Conservation (phyloP, 2,113 vertebrate genomes). For the Azemiops feae region DNA sequence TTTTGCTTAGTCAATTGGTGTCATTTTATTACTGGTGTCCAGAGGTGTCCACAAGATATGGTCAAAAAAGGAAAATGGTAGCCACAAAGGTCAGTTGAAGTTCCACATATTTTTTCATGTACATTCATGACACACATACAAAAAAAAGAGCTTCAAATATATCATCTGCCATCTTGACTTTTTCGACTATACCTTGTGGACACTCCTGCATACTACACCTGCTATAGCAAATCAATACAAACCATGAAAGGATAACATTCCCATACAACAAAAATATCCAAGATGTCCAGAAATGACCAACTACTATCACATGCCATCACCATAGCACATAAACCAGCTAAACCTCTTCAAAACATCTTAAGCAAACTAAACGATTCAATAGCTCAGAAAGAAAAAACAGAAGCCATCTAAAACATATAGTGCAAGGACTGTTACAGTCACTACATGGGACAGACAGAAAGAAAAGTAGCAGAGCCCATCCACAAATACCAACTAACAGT, state of each 20-base stretch:
- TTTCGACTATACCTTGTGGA: no score
- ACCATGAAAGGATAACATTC: not conserved
- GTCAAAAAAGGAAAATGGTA: not conserved
- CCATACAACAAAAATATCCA: not conserved
- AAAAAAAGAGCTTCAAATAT: not conserved
- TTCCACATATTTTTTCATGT: not conserved
- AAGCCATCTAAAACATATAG: no score
- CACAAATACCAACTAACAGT: not conserved
- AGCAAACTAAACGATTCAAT: not conserved
- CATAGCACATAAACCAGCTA: not conserved
- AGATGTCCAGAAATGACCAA: not conserved
- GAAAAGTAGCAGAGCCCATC: not conserved
- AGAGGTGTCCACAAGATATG: not conserved
- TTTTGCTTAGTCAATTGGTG: not conserved
- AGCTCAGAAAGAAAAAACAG: not conserved
- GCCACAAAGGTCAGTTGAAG: not conserved
- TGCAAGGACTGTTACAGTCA: not conserved
- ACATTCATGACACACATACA: not conserved
- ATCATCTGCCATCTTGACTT: not conserved
- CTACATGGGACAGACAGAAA: not conserved
- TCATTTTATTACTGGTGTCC: not conserved
- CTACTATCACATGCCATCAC: not conserved
- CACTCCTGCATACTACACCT: no score
- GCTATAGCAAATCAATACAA: not conserved
- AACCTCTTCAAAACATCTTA: not conserved